Conservation (phyloP, 2,797 vertebrate species). For the Acrossocheilus wenchowensis region DNA sequence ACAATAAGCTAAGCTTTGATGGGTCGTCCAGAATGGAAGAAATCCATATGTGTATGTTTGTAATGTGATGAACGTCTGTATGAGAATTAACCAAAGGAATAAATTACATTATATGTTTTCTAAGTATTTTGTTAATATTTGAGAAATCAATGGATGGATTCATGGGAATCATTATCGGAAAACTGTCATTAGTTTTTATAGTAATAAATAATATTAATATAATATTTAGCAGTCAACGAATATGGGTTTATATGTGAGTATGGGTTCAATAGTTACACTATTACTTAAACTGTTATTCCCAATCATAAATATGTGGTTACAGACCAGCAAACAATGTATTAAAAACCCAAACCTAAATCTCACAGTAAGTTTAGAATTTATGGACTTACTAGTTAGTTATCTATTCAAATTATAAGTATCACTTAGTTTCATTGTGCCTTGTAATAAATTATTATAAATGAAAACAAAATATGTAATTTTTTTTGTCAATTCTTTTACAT, state of each 20-base stretch:
- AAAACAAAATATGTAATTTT: neutral
- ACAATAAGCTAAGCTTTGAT: conserved; percentile 7
- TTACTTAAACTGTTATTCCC: neutral
- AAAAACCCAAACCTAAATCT: neutral
- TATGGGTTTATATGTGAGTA: neutral
- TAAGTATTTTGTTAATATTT: conserved; percentile 40
- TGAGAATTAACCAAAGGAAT: conserved; percentile 63
- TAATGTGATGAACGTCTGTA: conserved; percentile 41
- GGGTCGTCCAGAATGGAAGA: neutral
- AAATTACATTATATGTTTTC: conserved; percentile 71
- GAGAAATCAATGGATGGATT: neutral
- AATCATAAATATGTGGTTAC: neutral
- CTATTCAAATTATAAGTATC: neutral
- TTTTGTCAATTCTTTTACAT: neutral
- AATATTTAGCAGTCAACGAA: neutral
- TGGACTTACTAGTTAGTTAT: neutral
- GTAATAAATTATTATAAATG: neutral
- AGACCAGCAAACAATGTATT: too few species aligned
- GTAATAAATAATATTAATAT: neutral
- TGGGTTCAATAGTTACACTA: too few species aligned
- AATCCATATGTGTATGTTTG: conserved; percentile 22
- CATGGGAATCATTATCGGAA: neutral
- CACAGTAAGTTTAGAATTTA: neutral
- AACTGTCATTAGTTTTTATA: neutral
- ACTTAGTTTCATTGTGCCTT: neutral